Percentiles rank a stretch among this genome's conserved stretches.
Conservation (phyloP, 2,797 vertebrate genomes). For the Macropus fuliginosus region DNA sequence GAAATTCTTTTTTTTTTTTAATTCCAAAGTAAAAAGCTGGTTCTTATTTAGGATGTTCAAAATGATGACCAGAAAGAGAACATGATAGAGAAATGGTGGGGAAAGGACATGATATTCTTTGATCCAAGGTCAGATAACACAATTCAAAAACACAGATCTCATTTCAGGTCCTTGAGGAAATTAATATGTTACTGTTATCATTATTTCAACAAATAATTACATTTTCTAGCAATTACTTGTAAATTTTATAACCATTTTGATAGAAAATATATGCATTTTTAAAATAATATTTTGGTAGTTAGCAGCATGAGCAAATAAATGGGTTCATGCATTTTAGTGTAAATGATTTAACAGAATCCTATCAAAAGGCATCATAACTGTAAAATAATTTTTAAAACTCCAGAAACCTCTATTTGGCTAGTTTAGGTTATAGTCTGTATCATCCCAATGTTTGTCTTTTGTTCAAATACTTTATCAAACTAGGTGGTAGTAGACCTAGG, state of each 20-base stretch:
- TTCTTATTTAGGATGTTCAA: background rate
- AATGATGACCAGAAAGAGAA: background rate
- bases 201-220: background rate
- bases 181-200: background rate
- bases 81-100: background rate
- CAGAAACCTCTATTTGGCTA: background rate
- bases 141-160: background rate
- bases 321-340: background rate
- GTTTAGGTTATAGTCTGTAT: constrained; percentile 17
- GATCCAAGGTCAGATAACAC: background rate
- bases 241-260: background rate
- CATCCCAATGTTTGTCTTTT: background rate
- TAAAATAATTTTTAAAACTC: background rate
- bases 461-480: constrained; percentile 40
- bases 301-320: background rate
- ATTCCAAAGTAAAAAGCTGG: background rate
- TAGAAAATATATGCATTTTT: background rate
- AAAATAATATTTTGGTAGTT: background rate
- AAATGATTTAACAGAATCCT: background rate
- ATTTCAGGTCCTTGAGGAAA: background rate
- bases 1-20: constrained; percentile 19
- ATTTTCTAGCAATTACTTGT: background rate
- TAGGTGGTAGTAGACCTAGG: background rate
- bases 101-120: background rate
- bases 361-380: background rate